A percentile compares a stretch with the other conserved stretches of the same genome.
Conservation (phyloP, 2,797 vertebrate genomes). For the Hyperoplus immaculatus region DNA sequence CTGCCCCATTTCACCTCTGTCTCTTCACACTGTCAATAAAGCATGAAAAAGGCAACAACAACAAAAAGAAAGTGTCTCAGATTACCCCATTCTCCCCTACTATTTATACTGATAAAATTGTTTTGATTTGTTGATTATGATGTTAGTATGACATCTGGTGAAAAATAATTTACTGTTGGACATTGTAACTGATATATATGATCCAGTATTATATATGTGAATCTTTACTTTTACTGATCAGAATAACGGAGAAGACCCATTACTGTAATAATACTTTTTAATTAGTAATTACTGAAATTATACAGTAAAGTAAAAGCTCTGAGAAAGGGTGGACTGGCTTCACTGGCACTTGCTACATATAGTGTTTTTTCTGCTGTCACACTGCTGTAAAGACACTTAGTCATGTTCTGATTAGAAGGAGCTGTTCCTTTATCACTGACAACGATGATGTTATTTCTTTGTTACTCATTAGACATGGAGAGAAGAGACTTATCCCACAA, state of each 20-base stretch:
- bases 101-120: no score
- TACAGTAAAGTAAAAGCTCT: not conserved
- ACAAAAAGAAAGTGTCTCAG: no score
- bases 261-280: not conserved
- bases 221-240: not conserved
- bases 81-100: no score
- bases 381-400: not conserved
- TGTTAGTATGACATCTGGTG: not conserved
- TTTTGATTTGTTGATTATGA: not conserved
- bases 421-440: not conserved
- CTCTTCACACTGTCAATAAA: no score
- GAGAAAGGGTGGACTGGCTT: not conserved
- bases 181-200: not conserved
- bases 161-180: not conserved
- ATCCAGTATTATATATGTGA: not conserved
- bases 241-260: not conserved
- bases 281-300: not conserved
- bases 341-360: not conserved
- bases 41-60: no score
- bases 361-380: not conserved
- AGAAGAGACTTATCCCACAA: constrained; percentile 98
- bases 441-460: not conserved
- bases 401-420: not conserved
- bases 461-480: constrained; percentile 92
- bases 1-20: no score